phyloP scores from a whole-genome alignment of 2,888 invertebrate species.

The Cryptocheilus praepositus region DNA sequence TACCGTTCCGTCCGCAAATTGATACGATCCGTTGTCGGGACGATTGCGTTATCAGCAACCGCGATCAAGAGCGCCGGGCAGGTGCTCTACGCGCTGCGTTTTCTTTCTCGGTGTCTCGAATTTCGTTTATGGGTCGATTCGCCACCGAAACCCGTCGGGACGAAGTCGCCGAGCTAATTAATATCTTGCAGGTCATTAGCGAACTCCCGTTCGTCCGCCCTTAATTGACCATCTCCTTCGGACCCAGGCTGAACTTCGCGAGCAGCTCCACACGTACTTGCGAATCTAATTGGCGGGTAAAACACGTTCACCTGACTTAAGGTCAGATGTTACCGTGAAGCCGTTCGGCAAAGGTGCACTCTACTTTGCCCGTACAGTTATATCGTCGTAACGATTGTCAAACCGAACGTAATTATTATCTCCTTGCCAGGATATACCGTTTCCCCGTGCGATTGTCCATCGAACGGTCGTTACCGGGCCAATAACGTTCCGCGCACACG shows the following conservation, averaged over 20 bases:
- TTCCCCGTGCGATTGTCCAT: not conserved
- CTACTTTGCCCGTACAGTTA: constrained; percentile 10
- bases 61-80: constrained; percentile 28
- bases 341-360: constrained; percentile 13
- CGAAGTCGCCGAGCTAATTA: constrained; percentile 54
- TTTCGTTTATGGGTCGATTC: constrained; percentile 46
- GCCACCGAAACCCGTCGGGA: constrained; percentile 32
- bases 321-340: constrained; percentile 18
- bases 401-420: constrained; percentile 7
- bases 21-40: too few relatives aligned
- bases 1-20: not conserved
- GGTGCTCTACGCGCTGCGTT: constrained; percentile 35
- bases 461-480: too few relatives aligned
- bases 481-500: too few relatives aligned
- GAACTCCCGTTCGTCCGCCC: constrained; percentile 51
- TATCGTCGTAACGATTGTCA: not conserved
- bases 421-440: not conserved
- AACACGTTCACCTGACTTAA: constrained; percentile 22
- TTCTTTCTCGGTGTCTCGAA: constrained; percentile 16
- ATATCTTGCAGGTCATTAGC: constrained; percentile 62
- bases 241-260: constrained; percentile 14
- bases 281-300: constrained; percentile 47
- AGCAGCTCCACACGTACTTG: constrained; percentile 21
- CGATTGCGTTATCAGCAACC: not conserved
- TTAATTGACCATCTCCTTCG: constrained; percentile 55